phyloP scores from a whole-genome alignment of 2,113 vertebrate species.

The Mus spicilegus region DNA sequence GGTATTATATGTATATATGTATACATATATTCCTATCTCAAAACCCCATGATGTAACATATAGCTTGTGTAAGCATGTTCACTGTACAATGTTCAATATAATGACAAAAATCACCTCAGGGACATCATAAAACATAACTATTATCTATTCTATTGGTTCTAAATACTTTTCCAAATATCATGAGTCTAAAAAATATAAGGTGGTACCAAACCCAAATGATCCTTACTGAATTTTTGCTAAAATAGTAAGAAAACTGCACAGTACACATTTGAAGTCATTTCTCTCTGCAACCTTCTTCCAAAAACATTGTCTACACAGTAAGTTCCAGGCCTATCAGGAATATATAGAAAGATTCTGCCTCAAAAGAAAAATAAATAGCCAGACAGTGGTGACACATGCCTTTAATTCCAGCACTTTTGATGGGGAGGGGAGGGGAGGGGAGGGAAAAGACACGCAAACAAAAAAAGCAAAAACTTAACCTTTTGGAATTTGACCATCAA shows the following conservation, averaged over 20 bases:
- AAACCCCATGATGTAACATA: neutral
- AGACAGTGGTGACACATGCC: neutral
- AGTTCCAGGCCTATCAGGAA: neutral
- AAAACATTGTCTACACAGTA: constrained; percentile 14
- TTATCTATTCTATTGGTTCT: neutral
- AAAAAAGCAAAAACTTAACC: constrained; percentile 27
- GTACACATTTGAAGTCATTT: neutral
- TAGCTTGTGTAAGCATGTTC: neutral
- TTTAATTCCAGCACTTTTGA: neutral
- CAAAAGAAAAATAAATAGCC: neutral
- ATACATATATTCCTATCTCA: neutral
- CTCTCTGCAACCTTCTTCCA: constrained; percentile 8
- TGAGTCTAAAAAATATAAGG: constrained; percentile 32
- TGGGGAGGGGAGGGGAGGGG: too few species aligned
- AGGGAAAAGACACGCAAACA: neutral
- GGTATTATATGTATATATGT: neutral
- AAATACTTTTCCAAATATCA: constrained; percentile 44
- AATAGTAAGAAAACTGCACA: constrained; percentile 52
- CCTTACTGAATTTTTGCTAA: constrained; percentile 12
- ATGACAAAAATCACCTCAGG: neutral
- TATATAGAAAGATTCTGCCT: neutral
- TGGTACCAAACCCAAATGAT: constrained; percentile 16
- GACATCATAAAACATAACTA: neutral
- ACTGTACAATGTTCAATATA: neutral
- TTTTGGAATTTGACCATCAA: neutral